Base-by-base conservation (phyloP, 1,140 invertebrate species). In the Drosophila sp. region DNA sequence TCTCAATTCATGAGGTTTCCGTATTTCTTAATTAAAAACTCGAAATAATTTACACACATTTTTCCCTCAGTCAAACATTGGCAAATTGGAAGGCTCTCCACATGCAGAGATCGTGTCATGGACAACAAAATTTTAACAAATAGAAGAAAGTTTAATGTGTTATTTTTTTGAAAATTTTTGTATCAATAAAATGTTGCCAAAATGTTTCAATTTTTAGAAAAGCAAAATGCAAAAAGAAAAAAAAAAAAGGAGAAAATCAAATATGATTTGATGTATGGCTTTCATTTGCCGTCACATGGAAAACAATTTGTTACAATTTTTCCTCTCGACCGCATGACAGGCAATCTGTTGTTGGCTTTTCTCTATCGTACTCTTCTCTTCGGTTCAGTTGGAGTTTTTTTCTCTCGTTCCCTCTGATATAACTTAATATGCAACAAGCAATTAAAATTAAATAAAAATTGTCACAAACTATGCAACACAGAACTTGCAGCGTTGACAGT, bases 381-480 rank as follows among this genome's bases (percentile, higher is more conserved):
- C 1, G 1, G n/a, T 29, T 25, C 29, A 70, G 63, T 40, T 78
- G 66, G 57, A 74, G 32, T 77, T 71, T 66, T 61, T 57, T 68
- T 77, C 67, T 11, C 56, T 78, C 35, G 71, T 65, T 66, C 56
- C 57, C 74, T 77, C 67, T 11, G 60, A 77, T 83, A 87, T 82
- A 87, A 83, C 79, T 76, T 82, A 87, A 86, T 86, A 87, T 73
- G 77, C 83, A 87, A 76, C 83, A 82, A 83, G 82, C 82, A 86
- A 86, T 87, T 86, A 86, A 86, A 86, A 82, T 86, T 79, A 86
- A 76, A 87, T 86, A 86, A 85, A 86, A 86, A 82, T 82, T 76
- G 83, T 82, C 76, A 87, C 79, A 86, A 87, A 76, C 82, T 82
- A 79, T 75, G 66, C 70, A 80, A 60, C 65, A 64, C 47, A 41